Conservation (phyloP, 2,888 invertebrate genomes). For the Tetropium fuscum region DNA sequence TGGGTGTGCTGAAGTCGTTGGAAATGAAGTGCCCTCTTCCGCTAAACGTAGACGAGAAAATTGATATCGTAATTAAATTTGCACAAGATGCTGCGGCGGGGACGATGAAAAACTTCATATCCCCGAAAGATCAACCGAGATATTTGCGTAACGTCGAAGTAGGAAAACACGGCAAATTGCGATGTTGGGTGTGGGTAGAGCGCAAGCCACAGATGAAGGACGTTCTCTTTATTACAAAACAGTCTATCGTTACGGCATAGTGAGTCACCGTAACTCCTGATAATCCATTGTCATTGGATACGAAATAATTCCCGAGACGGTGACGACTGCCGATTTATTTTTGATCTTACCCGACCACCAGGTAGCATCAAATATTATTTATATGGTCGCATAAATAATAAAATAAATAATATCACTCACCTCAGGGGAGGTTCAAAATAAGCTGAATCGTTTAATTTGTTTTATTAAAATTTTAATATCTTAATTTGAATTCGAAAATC, state of each 20-base stretch:
- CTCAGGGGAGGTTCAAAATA: too few relatives aligned
- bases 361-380: too few relatives aligned
- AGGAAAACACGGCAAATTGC: slow-evolving; percentile 2
- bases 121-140: neutral
- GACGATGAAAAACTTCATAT: neutral
- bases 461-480: too few relatives aligned
- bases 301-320: slow-evolving; percentile 11
- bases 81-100: too few relatives aligned
- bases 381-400: too few relatives aligned
- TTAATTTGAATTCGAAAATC: too few relatives aligned
- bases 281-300: slow-evolving; percentile 14
- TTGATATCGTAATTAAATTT: neutral
- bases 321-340: slow-evolving; percentile 17
- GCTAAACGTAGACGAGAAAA: too few relatives aligned
- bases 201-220: slow-evolving; percentile 12
- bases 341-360: slow-evolving; percentile 7
- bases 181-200: neutral
- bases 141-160: neutral
- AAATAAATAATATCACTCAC: too few relatives aligned
- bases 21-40: too few relatives aligned
- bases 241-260: slow-evolving; percentile 14
- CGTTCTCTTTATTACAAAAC: slow-evolving; percentile 6
- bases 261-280: neutral
- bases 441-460: too few relatives aligned
- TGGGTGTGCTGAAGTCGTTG: too few relatives aligned